These are phyloP conservation scores for Adelges cooleyi DNA, from an alignment of 1,140 invertebrate genomes.

Conservation along the genomic window DNA sequence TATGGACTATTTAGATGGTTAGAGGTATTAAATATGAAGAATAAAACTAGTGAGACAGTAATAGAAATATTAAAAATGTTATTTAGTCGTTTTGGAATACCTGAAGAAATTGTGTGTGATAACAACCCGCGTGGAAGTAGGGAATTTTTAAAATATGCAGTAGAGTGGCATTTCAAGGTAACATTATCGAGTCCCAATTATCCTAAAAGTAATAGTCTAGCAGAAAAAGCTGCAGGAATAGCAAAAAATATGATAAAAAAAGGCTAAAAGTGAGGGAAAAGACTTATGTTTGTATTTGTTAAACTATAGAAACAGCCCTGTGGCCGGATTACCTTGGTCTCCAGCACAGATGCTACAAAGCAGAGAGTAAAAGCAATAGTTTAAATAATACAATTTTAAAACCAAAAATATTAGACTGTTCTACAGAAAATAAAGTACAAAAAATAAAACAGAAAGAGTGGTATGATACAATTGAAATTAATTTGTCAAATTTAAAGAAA, in stretches of 20 bases:
- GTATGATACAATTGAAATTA: too few relatives aligned
- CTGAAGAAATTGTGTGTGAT: constrained; percentile 37
- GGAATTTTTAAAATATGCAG: constrained; percentile 35
- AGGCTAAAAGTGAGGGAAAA: neutral
- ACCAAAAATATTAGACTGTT: too few relatives aligned
- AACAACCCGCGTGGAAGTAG: constrained; percentile 37
- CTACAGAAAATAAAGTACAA: too few relatives aligned
- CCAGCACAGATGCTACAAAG: constrained; percentile 21
- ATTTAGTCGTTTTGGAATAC: constrained; percentile 37
- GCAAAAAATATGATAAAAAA: constrained; percentile 31
- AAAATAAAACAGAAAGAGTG: too few relatives aligned
- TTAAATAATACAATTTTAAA: too few relatives aligned
- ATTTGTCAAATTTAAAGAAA: too few relatives aligned
- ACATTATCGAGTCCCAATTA: constrained; percentile 30
- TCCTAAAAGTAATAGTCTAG: constrained; percentile 30
- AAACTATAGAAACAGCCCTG: constrained; percentile 27
- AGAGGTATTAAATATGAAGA: constrained; percentile 32
- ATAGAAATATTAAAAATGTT: constrained; percentile 33
- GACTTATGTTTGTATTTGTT: constrained; percentile 23
- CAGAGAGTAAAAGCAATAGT: constrained; percentile 4
- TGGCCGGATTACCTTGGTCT: constrained; percentile 7
- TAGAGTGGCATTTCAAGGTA: constrained; percentile 18
- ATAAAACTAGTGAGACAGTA: constrained; percentile 29
- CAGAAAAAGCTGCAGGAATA: constrained; percentile 31
- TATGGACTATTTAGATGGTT: constrained; percentile 38